A percentile compares a stretch with the other conserved stretches of the same genome.
Evolutionary conservation across 2,113 vertebrate genomes (phyloP).

Genomic region (Hystrix cristata): DNA sequence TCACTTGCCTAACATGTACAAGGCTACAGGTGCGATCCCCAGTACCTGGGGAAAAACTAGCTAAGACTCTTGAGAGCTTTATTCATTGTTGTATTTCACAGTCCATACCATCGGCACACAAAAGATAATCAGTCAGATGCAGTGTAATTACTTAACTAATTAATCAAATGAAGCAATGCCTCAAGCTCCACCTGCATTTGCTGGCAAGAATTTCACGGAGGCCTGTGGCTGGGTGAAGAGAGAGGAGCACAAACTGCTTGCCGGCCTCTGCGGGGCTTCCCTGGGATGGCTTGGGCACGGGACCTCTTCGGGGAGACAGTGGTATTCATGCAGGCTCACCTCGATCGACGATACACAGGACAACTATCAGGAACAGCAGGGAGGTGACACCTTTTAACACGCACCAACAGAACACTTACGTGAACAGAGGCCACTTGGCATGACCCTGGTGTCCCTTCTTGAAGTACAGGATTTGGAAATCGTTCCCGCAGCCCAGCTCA

Average conservation of each 20-base stretch:
- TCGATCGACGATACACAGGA: constrained; percentile 40
- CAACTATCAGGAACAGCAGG: not conserved
- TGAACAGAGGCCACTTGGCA: not conserved
- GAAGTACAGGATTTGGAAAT: constrained; percentile 27
- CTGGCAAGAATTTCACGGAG: not conserved
- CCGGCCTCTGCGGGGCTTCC: not conserved
- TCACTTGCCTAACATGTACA: not conserved
- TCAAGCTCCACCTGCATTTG: not conserved
- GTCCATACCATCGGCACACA: not conserved
- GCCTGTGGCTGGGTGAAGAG: not conserved
- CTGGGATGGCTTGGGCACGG: not conserved
- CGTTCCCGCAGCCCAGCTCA: not conserved
- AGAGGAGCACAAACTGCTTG: not conserved
- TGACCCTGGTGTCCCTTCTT: constrained; percentile 21
- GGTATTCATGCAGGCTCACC: not conserved
- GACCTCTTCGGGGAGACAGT: not conserved
- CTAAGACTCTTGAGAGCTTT: not conserved
- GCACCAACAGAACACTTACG: not conserved
- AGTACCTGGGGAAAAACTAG: not conserved
- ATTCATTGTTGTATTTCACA: not conserved
- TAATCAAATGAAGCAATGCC: not conserved
- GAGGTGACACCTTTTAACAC: not conserved
- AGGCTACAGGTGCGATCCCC: not conserved
- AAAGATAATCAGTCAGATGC: not conserved
- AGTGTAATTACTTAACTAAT: not conserved